These are phyloP conservation scores for Esox masquinongy DNA, from an alignment of 2,797 vertebrate species.

Conservation along the genomic window DNA sequence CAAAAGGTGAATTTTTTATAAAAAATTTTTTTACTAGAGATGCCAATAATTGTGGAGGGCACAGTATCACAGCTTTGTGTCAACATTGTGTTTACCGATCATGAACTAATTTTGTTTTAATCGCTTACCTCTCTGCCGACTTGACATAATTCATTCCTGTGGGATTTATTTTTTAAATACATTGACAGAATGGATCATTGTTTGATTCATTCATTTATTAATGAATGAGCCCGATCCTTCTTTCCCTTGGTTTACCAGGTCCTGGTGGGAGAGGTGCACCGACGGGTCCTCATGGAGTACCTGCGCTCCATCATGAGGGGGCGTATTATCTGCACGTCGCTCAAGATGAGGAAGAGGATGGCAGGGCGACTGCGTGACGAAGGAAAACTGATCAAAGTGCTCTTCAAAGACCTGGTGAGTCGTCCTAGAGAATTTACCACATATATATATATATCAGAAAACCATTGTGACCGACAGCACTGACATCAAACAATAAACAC, in stretches of 20 bases:
- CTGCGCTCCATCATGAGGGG: conserved; percentile 85
- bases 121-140: too few species aligned
- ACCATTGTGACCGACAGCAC: conserved; percentile 14
- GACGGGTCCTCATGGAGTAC: conserved; percentile 84
- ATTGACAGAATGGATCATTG: neutral
- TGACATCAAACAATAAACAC: neutral
- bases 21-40: too few species aligned
- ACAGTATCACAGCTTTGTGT: too few species aligned
- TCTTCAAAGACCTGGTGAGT: conserved; percentile 81
- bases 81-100: too few species aligned
- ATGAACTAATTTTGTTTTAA: too few species aligned
- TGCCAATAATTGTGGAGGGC: too few species aligned
- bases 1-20: too few species aligned
- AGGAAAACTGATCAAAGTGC: conserved; percentile 80
- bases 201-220: neutral
- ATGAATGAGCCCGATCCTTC: neutral
- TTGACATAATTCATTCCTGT: too few species aligned
- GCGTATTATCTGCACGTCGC: conserved; percentile 82
- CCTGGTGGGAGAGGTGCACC: conserved; percentile 84
- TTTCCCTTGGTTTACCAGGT: conserved; percentile 58
- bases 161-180: neutral
- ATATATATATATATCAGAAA: neutral
- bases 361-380: conserved; percentile 82
- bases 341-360: conserved; percentile 85
- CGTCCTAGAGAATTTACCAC: neutral